Base-by-base conservation (phyloP, 1,140 invertebrate species). In the Drosophila pallidifrons region DNA sequence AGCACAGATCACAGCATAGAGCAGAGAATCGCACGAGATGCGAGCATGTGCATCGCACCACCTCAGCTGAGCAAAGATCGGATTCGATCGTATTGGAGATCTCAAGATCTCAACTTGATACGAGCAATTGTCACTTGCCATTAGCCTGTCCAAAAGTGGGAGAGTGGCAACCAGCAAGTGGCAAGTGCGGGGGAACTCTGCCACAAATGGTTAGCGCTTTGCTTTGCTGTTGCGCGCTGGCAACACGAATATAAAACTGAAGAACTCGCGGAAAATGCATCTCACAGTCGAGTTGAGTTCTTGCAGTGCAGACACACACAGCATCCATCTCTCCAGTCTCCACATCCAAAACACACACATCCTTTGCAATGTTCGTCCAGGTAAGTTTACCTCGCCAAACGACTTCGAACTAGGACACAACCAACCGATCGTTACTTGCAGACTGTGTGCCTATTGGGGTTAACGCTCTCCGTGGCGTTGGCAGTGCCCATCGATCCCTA, bases 261-360 rank as follows among this genome's bases (percentile, higher is more conserved):
- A 88, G 75, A 86, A 64, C 59, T 64, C 49, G 75, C 61, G 59
- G 66, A 66, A 78, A 81, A 87, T 79, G 73, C 89, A 92, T 92
- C 91, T 92, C 87, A 92, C 89, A 92, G 28, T 85, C 70, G 77
- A 92, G 72, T 65, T 81, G 85, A 77, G 91, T 83, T 91, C 85
- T 92, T 77, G 81, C 71, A 77, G 91, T 76, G 71, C 79, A 81
- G 88, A 91, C 86, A 72, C 51, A 38, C 35, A 38, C 35, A 38
- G 58, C 57, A 55, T 35, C 25, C 55, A 13, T 25, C 64, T 60
- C 55, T 61, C 45, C 45, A 49, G 11, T 32, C 52, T 20, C 35
- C n/a, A 25, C 10, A 10, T 45, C 51, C 49, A 58, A 69, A 11
- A 11, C 20, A 10, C 35, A 70, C 64, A 70, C 25, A 74, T 82